Evolutionary conservation across 2,113 vertebrate genomes (phyloP).

Genomic region (Cebidichthys violaceus): DNA sequence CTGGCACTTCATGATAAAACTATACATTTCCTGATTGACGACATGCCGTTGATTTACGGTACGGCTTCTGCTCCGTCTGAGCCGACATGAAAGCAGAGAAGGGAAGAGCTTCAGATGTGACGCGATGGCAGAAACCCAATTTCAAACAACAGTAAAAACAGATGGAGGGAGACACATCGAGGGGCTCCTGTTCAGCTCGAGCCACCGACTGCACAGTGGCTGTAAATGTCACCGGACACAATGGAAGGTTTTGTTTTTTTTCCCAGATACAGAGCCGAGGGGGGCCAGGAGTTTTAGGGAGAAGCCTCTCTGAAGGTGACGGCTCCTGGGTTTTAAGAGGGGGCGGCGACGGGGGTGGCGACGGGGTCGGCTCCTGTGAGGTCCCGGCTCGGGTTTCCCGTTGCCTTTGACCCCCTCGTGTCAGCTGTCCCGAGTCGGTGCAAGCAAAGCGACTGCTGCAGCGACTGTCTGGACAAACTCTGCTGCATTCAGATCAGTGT

Average conservation of each 20-base stretch:
- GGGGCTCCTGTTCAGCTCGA: slow-evolving; percentile 14
- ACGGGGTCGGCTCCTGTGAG: slow-evolving; percentile 39
- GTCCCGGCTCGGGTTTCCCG: slow-evolving; percentile 61
- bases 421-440: slow-evolving; percentile 49
- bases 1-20: background rate
- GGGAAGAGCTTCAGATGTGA: slow-evolving; percentile 10
- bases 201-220: slow-evolving; percentile 19
- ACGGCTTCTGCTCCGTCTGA: background rate
- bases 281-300: slow-evolving; percentile 26
- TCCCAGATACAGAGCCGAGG: slow-evolving; percentile 24
- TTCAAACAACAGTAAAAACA: slow-evolving; percentile 54
- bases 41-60: slow-evolving; percentile 2
- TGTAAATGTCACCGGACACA: slow-evolving; percentile 61
- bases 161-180: slow-evolving; percentile 23
- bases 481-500: slow-evolving; percentile 44
- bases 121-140: background rate
- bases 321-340: slow-evolving; percentile 56
- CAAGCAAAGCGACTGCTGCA: slow-evolving; percentile 32
- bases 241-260: slow-evolving; percentile 1
- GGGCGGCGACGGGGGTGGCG: too few relatives aligned
- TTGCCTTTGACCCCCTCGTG: slow-evolving; percentile 34
- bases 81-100: slow-evolving; percentile 13
- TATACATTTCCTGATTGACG: background rate
- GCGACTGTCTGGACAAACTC: slow-evolving; percentile 40
- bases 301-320: slow-evolving; percentile 43